Evolutionary conservation across 2,888 invertebrate genomes (phyloP), one percentile per base, ranked within the genome.

Genomic region (Scaptomyza flava): DNA sequence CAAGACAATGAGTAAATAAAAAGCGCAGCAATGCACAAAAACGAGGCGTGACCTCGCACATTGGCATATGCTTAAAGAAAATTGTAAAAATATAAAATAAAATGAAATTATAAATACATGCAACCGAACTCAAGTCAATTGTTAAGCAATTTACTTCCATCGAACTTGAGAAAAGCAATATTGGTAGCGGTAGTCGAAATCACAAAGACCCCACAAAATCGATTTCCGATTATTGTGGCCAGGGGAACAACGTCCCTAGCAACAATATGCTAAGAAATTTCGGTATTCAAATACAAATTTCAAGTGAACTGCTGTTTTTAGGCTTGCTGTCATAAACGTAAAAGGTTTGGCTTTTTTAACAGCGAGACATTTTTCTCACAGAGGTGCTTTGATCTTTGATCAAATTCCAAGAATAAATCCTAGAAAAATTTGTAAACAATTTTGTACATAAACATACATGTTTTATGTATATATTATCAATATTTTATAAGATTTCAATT

Each of bases 21-120:
- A 50, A 12, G 34, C 33, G 43, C 9, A n/a, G 38, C 52, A 38
- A 54, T 45, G 34, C 46, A 31, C 0, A 14, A 14, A 41, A 36
- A 8, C 42, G 36, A 36, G 53, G 62, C 70, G 36, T 52, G 71
- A 83, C 81, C 78, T 74, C 62, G 68, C 64, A 68, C 71, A 73
- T 60, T 73, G 62, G 53, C 41, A 70, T 67, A 57, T 34, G 17
- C 31, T 53, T 38, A 46, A 38, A 47, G 50, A 71, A 9, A 57
- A 72, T 50, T 60, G 65, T 20, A 38, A 42, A 62, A 52, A 60
- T 36, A 27, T 31, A 2, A 53, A 61, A 46, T 9, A 20, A 61
- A 66, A 62, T 41, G 17, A 42, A 56, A 48, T 52, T 65, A 72
- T 43, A 52, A 62, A 72, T 43, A 43, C 52, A 27, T 53, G 34